Base-by-base conservation (phyloP, 2,797 vertebrate genomes). In the Labroides dimidiatus region DNA sequence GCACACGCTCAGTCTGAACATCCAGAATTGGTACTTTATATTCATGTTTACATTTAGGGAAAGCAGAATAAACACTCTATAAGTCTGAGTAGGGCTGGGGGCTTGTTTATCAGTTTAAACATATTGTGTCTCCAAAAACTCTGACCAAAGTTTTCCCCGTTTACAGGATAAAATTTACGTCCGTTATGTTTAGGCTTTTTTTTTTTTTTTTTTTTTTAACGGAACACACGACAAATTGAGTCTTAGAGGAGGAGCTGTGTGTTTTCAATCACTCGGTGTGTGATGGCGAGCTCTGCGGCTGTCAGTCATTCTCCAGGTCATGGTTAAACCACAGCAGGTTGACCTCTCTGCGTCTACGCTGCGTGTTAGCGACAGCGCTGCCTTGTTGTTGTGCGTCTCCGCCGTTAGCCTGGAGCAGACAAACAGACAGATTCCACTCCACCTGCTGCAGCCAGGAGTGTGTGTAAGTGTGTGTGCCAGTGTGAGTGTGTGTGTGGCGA, bases 391-490 rank as follows among this genome's bases (percentile, higher is more conserved):
- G 64, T 68, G 51, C 4, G 19, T 62, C 54, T 64, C 24, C 53
- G n/a, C 24, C 6, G 33, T 42, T 41, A n/a, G 65, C 75, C 80
- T 44, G 56, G 60, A 80, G 74, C 75, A 64, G 64, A 69, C 79
- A 77, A 68, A 84, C 84, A 72, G 43, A 73, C 86, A 83, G 75
- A 64, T 73, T 72, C 56, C 23, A n/a, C 42, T 81, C 75, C 78
- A 84, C 74, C 84, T 87, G 84, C 72, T 82, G 55, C 59, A 63
- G 62, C 58, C 55, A 37, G 10, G 90, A 92, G 94, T 94, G 93
- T 92, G 83, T 86, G 48, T 74, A 92, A 91, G 84, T 86, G 53
- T 58, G 41, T 44, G 93, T 94, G 94, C 93, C 93, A 94, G 93
- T 92, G 83, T 94, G 94, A 93, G 93, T 94, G 94, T 94, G 92